Evolutionary conservation across 2,797 vertebrate genomes (phyloP), one percentile per base, ranked within the genome.

Genomic region (Gallinago stenura): DNA sequence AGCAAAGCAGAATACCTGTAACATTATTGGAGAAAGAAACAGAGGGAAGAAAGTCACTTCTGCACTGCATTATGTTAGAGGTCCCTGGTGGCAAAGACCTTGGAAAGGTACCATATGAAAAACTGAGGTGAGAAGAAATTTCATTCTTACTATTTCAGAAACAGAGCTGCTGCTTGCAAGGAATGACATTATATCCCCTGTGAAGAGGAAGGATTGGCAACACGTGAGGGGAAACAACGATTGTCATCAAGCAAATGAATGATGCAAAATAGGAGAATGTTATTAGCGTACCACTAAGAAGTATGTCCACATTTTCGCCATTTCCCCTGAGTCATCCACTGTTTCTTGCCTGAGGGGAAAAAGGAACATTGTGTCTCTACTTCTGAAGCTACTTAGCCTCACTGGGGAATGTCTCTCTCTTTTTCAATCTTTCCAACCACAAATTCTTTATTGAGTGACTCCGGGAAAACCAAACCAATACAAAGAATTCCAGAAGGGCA

Each of bases 361-460:
- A 92, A 80, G 54, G 39, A 69, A 96, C 61, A 90, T 41, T 79
- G 53, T 69, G 50, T 82, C 25, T 79, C 39, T 96, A 15, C 37
- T 35, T 93, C 54, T 83, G 87, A 91, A 72, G 46, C 7, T 78
- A 43, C 60, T 78, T 93, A 71, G 16, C 5, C 73, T 89, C 83
- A 66, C 87, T 92, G 35, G 78, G 85, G 64, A 83, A 86, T 31
- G 21, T 16, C 60, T 83, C 61, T 94, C 37, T 92, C 17, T 17
- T 83, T 91, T 95, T 93, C 69, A 95, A 22, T 91, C 61, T 95
- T 96, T 91, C 60, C 78, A 83, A 66, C 88, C 76, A 81, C 73
- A 88, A 75, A 79, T 69, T 56, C 53, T 92, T 90, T 96, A 90
- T 83, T 90, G 91, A 96, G 54, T 72, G 71, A 81, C 41, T 95